phyloP scores from a whole-genome alignment of 2,888 invertebrate genomes.

The Andrena flavipes region DNA sequence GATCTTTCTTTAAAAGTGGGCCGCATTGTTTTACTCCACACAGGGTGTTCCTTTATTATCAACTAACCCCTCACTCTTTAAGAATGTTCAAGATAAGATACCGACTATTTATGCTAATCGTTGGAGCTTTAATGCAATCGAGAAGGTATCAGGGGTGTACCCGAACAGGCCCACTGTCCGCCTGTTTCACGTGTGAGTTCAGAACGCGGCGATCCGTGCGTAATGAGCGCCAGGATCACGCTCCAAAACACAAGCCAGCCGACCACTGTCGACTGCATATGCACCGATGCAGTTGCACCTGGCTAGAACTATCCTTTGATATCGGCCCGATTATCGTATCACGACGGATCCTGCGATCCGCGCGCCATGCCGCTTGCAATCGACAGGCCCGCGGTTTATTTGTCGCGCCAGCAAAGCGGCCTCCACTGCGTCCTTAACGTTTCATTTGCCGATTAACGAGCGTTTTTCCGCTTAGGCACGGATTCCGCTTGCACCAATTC shows the following conservation, averaged over 20 bases:
- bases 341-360: constrained; percentile 51
- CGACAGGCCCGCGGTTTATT: constrained; percentile 63
- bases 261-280: constrained; percentile 52
- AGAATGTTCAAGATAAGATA: no score
- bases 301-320: constrained; percentile 64
- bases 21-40: no score
- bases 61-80: no score
- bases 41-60: no score
- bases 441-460: constrained; percentile 38
- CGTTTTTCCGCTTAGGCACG: constrained; percentile 21
- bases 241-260: constrained; percentile 14
- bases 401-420: constrained; percentile 41
- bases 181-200: constrained; percentile 19
- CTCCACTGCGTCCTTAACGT: constrained; percentile 51
- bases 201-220: constrained; percentile 25
- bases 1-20: no score
- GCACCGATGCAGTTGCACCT: constrained; percentile 48
- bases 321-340: constrained; percentile 57
- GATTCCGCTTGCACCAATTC: background rate
- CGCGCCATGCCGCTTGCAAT: constrained; percentile 52
- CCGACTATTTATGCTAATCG: no score
- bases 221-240: constrained; percentile 29
- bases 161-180: background rate
- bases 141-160: background rate
- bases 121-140: no score